Base-by-base conservation (phyloP, 2,888 invertebrate species). In the Xestoiulus laeticollis region DNA sequence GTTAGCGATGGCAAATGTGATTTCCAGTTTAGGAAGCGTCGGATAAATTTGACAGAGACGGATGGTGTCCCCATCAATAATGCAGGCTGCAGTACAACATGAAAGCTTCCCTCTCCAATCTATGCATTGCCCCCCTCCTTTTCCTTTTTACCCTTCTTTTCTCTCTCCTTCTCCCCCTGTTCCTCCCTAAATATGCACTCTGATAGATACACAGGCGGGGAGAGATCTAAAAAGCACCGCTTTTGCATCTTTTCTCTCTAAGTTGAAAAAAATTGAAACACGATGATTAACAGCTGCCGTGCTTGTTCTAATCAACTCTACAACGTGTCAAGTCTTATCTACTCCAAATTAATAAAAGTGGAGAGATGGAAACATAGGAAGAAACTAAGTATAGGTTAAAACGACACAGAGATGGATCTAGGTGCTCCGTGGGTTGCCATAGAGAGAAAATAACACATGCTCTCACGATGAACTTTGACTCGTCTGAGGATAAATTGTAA, bases 301-400 rank as follows among this genome's bases (percentile, higher is more conserved):
- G 86, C 86, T 86, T 86, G 86, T 86, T 86, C 86, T 86, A 86
- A 86, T 86, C 86, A 86, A 86, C 86, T 86, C 86, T 86, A 86
- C 86, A 86, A 86, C 86, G 86, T 86, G 86, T 86, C 86, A 86
- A 86, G 86, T 86, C 86, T 86, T 86, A 86, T 86, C 86, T 86
- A 53, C 86, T 86, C 86, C 86, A 86, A 86, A 86, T 86, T 86
- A 86, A 86, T 86, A 86, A 86, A 86, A 86, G 86, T 48, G 32
- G 86, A 86, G 86, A 33, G 86, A 86, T 43, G 48, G 86, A 86
- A 86, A 86, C 44, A 86, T 43, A 86, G 86, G 86, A 86, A 48
- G 38, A 85, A 85, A 85, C 38, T 85, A 44, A 44, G 85, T 32
- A 48, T 43, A 53, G 86, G 48, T 86, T 32, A 78, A 78, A 78